A percentile compares a stretch with the other conserved stretches of the same genome.
These are phyloP conservation scores for Tachina fera DNA, from an alignment of 2,888 invertebrate genomes.

Conservation along the genomic window DNA sequence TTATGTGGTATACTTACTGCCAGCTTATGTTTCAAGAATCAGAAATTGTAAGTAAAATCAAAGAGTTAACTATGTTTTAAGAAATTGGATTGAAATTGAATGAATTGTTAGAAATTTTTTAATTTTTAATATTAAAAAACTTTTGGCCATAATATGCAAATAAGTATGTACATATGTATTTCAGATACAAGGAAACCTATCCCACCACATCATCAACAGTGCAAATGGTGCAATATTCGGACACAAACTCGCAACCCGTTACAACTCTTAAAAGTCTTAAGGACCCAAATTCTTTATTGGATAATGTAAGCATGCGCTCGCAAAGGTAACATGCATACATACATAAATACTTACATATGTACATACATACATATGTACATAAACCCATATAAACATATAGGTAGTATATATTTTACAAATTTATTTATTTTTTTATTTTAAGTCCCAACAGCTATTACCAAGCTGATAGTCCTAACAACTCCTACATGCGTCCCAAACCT, in stretches of 20 bases:
- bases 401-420: background rate
- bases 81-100: no score
- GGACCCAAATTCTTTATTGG: conserved; percentile 82
- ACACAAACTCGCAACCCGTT: conserved; percentile 84
- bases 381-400: background rate
- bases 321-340: conserved; percentile 77
- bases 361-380: background rate
- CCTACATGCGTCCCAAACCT: conserved; percentile 82
- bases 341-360: background rate
- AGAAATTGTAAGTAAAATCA: conserved; percentile 87
- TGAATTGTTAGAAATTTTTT: no score
- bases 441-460: conserved; percentile 85
- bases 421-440: conserved; percentile 62
- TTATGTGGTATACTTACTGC: conserved; percentile 87
- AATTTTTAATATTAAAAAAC: no score
- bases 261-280: conserved; percentile 86
- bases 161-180: background rate
- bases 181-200: conserved; percentile 72
- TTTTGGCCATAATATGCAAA: no score
- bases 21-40: conserved; percentile 90
- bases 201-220: conserved; percentile 83
- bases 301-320: conserved; percentile 81
- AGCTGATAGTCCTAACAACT: conserved; percentile 83
- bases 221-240: conserved; percentile 87
- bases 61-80: no score